Conservation (phyloP, 2,888 invertebrate genomes). For the Adela reaumurella region DNA sequence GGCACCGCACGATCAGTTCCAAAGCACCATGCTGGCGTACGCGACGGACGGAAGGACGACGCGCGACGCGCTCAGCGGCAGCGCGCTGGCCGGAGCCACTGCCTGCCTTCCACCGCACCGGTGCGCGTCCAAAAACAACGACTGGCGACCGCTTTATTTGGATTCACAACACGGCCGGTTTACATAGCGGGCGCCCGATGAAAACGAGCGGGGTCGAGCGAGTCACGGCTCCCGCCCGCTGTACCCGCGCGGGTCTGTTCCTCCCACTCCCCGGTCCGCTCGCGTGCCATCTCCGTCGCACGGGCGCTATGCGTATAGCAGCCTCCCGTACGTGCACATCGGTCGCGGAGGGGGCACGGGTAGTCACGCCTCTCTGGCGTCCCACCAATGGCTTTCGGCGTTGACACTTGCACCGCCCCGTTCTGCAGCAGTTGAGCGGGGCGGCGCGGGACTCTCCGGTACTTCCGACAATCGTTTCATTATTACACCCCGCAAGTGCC, state of each 20-base stretch:
- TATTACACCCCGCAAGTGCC: too few species aligned
- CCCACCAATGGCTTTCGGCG: too few species aligned
- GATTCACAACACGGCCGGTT: slow-evolving; percentile 81
- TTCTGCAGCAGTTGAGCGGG: too few species aligned
- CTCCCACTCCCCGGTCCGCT: slow-evolving; percentile 15
- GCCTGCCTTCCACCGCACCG: slow-evolving; percentile 33
- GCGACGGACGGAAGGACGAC: slow-evolving; percentile 8
- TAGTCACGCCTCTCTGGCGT: too few species aligned
- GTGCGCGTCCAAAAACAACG: slow-evolving; percentile 55
- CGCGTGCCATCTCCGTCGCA: slow-evolving; percentile 2
- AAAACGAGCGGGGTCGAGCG: slow-evolving; percentile 45
- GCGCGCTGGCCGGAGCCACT: slow-evolving; percentile 1
- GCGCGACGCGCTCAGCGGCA: slow-evolving; percentile 34
- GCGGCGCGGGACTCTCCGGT: too few species aligned
- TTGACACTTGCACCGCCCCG: too few species aligned
- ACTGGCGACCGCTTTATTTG: slow-evolving; percentile 66
- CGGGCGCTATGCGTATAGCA: not conserved
- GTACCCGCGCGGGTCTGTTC: slow-evolving; percentile 20
- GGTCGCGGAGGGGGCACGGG: too few species aligned
- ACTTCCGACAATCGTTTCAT: too few species aligned
- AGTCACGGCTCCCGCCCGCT: slow-evolving; percentile 24
- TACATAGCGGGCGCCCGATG: slow-evolving; percentile 66
- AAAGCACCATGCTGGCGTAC: slow-evolving; percentile 4
- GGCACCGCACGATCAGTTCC: slow-evolving; percentile 18
- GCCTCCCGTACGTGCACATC: too few species aligned